These are phyloP conservation scores for Pseudoatta argentina DNA, from an alignment of 1,140 invertebrate genomes.

Conservation along the genomic window DNA sequence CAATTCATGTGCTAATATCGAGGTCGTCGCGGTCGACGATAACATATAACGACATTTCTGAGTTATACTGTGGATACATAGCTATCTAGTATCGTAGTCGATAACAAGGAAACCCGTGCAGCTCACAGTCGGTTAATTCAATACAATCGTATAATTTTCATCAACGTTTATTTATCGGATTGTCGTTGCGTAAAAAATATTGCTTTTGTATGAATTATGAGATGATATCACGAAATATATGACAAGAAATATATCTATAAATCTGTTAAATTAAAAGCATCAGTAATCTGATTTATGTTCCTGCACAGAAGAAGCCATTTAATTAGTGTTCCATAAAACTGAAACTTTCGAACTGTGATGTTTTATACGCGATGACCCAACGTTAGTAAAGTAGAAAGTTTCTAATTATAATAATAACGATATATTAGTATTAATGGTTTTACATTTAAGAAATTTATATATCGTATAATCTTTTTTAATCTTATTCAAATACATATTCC, in stretches of 20 bases:
- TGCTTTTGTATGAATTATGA: background rate
- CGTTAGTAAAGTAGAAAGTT: conserved; percentile 9
- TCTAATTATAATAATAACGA: background rate
- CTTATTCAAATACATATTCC: background rate
- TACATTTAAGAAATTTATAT: background rate
- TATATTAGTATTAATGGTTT: background rate
- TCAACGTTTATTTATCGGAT: conserved; percentile 1
- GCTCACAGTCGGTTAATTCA: conserved; percentile 42
- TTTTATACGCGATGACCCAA: background rate
- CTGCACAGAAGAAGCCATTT: background rate
- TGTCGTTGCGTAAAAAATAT: background rate
- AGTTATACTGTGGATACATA: conserved; percentile 32
- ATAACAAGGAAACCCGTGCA: conserved; percentile 45
- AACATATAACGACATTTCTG: conserved; percentile 54
- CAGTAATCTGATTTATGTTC: background rate
- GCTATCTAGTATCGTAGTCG: conserved; percentile 23
- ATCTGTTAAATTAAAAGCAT: background rate
- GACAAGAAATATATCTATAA: background rate
- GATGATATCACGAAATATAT: background rate
- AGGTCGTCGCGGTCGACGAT: conserved; percentile 50
- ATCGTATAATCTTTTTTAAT: background rate
- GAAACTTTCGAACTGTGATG: conserved; percentile 4
- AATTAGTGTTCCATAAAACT: conserved; percentile 3
- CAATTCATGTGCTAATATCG: conserved; percentile 52
- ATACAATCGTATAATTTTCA: background rate